Evolutionary conservation across 2,888 invertebrate species (phyloP).

Genomic region (Epinotia ramella): DNA sequence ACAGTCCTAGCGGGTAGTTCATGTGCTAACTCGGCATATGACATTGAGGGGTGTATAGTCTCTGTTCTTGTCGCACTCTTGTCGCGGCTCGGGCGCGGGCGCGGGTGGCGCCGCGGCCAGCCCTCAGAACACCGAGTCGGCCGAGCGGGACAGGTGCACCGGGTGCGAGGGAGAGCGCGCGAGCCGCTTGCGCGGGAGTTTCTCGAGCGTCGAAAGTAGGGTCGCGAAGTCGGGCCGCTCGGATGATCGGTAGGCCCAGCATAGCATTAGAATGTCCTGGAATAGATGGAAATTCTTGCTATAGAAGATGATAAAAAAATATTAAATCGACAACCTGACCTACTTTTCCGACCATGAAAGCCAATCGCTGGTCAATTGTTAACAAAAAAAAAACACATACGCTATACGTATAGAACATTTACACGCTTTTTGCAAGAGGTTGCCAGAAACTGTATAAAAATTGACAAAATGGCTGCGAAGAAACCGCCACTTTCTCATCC

Average conservation of each 20-base stretch:
- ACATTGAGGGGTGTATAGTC: not conserved
- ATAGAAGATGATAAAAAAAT: not conserved
- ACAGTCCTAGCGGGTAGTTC: not conserved
- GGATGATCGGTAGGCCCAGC: constrained; percentile 95
- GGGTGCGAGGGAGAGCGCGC: constrained; percentile 99
- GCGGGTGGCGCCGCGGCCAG: not conserved
- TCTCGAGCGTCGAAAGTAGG: constrained; percentile 93
- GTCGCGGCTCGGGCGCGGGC: not conserved
- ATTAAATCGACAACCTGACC: not conserved
- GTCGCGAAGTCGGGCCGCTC: constrained; percentile 97
- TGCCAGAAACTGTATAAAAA: no score
- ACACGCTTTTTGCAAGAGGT: no score
- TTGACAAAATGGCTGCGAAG: no score
- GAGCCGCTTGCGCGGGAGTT: constrained; percentile 97
- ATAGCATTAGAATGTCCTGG: constrained; percentile 97
- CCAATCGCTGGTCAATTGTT: no score
- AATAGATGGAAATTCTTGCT: not conserved
- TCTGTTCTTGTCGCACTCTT: constrained; percentile 1
- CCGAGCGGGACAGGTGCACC: constrained; percentile 97
- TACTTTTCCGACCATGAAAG: no score
- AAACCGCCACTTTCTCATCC: no score
- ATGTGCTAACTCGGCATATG: constrained; percentile 10
- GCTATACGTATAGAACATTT: no score
- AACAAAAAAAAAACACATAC: no score
- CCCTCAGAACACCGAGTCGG: constrained; percentile 95